phyloP scores from a whole-genome alignment of 2,888 invertebrate species.

The Cosmia trapezina region DNA sequence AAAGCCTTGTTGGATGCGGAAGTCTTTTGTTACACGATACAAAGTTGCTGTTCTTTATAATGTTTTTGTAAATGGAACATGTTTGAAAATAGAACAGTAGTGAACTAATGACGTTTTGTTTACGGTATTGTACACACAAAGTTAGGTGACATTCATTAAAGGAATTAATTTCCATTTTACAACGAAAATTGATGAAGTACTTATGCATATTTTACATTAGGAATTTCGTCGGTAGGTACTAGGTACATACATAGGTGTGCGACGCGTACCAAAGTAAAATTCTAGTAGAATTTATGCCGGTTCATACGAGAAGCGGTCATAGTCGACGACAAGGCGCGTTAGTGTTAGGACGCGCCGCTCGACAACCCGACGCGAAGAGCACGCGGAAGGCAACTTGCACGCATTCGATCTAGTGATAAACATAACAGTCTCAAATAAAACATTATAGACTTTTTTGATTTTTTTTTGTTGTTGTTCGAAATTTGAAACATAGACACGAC shows the following conservation, averaged over 20 bases:
- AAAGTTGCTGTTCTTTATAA: background rate
- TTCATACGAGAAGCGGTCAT: constrained; percentile 71
- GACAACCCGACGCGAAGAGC: constrained; percentile 69
- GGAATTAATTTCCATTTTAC: constrained; percentile 24
- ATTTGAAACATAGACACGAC: constrained; percentile 39
- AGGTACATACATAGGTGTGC: constrained; percentile 62
- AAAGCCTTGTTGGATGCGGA: constrained; percentile 2
- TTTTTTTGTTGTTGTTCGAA: constrained; percentile 36
- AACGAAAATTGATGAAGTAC: constrained; percentile 26
- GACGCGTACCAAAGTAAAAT: constrained; percentile 72
- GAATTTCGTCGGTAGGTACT: constrained; percentile 57
- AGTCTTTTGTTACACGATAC: constrained; percentile 29
- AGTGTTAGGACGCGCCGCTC: constrained; percentile 78
- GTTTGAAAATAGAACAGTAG: constrained; percentile 8
- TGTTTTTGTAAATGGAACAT: constrained; percentile 4
- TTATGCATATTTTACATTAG: constrained; percentile 59
- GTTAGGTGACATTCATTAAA: constrained; percentile 14
- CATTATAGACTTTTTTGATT: constrained; percentile 41
- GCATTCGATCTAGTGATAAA: constrained; percentile 67
- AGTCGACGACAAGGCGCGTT: constrained; percentile 82
- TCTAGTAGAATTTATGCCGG: constrained; percentile 74
- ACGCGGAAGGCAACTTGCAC: constrained; percentile 75
- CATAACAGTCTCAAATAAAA: constrained; percentile 56
- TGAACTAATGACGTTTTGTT: background rate
- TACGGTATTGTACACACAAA: background rate